Conservation (phyloP, 2,888 invertebrate species). For the Allophyes oxyacanthae region DNA sequence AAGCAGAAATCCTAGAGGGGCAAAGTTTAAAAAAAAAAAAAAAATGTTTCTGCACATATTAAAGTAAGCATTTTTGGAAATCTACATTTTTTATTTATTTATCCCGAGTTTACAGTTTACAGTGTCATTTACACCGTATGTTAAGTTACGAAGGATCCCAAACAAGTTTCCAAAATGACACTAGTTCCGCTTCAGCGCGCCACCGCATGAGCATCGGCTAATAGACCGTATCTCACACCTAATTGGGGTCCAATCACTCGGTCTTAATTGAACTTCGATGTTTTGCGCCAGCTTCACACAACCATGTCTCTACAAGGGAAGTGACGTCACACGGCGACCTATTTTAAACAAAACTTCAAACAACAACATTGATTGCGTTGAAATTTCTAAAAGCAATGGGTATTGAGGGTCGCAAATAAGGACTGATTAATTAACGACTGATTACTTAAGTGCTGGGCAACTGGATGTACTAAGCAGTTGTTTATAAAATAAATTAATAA, state of each 20-base stretch:
- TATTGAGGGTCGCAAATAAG: no score
- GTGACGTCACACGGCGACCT: background rate
- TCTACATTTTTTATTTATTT: no score
- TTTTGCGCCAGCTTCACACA: conserved; percentile 7
- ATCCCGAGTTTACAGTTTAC: no score
- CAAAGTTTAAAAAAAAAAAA: no score
- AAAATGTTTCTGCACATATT: no score
- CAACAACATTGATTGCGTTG: conserved; percentile 4
- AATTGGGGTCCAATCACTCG: conserved; percentile 44
- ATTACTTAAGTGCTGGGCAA: no score
- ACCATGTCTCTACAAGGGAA: background rate
- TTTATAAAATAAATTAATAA: no score
- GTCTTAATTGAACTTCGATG: conserved; percentile 44
- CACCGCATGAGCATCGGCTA: conserved; percentile 5
- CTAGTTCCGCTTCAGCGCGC: conserved; percentile 6
- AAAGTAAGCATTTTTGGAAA: no score
- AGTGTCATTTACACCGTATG: no score
- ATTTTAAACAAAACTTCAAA: conserved; percentile 15
- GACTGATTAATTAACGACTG: no score
- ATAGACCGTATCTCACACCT: conserved; percentile 33
- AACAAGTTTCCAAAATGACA: conserved; percentile 1
- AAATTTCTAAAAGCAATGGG: background rate
- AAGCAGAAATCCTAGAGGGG: no score
- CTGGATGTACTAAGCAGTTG: no score
- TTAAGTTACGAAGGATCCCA: background rate